phyloP scores from a whole-genome alignment of 2,888 invertebrate species.

The Cremastinae sp. region DNA sequence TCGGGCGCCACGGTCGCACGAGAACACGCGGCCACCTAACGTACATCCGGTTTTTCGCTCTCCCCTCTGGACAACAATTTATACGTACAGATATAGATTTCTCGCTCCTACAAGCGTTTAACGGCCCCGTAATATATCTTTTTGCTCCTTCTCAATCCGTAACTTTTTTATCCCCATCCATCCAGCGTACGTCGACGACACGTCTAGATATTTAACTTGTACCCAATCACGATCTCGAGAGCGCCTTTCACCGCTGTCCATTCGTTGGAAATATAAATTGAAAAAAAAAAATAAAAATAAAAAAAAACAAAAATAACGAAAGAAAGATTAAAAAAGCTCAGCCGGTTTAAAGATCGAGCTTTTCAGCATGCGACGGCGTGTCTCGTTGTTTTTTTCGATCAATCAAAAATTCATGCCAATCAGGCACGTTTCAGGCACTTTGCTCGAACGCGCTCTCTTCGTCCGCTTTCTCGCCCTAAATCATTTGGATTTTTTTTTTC shows the following conservation, averaged over 20 bases:
- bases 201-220: slow-evolving; percentile 13
- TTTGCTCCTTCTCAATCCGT: slow-evolving; percentile 33
- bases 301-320: no score
- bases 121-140: slow-evolving; percentile 32
- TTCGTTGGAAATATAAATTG: neutral
- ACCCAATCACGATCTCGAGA: slow-evolving; percentile 19
- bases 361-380: neutral
- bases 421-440: neutral
- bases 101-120: slow-evolving; percentile 11
- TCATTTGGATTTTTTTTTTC: slow-evolving; percentile 42
- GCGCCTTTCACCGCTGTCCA: slow-evolving; percentile 14
- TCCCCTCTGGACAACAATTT: slow-evolving; percentile 21
- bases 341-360: no score
- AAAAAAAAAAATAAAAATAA: no score
- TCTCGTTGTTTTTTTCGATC: no score
- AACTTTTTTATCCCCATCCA: slow-evolving; percentile 46
- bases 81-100: slow-evolving; percentile 6
- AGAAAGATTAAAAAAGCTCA: neutral
- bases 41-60: slow-evolving; percentile 57
- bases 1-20: slow-evolving; percentile 17
- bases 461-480: slow-evolving; percentile 6
- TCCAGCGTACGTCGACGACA: slow-evolving; percentile 33
- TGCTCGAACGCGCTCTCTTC: neutral
- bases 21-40: slow-evolving; percentile 53
- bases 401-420: no score